Percentiles rank a stretch among this genome's conserved stretches.
These are phyloP conservation scores for Pyrrhia umbra DNA, from an alignment of 2,888 invertebrate species.

Conservation along the genomic window DNA sequence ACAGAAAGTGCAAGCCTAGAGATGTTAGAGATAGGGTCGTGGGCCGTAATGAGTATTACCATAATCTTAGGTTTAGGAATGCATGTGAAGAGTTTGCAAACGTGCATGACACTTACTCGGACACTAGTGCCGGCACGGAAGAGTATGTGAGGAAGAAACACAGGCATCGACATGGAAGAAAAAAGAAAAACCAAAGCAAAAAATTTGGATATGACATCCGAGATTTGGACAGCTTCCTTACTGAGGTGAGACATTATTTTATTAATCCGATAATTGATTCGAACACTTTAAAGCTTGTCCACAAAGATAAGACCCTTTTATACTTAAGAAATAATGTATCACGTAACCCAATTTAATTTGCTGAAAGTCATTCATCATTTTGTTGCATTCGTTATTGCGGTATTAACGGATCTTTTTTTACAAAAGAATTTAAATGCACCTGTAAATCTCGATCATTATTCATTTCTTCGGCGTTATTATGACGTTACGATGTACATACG, in stretches of 20 bases:
- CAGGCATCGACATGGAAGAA: slow-evolving; percentile 85
- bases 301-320: slow-evolving; percentile 27
- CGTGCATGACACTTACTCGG: slow-evolving; percentile 77
- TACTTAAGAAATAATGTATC: slow-evolving; percentile 42
- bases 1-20: slow-evolving; percentile 75
- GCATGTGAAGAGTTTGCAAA: slow-evolving; percentile 84
- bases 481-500: slow-evolving; percentile 70
- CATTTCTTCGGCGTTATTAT: slow-evolving; percentile 75
- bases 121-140: slow-evolving; percentile 82
- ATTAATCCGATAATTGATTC: slow-evolving; percentile 29
- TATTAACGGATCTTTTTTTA: slow-evolving; percentile 67
- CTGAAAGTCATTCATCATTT: slow-evolving; percentile 72
- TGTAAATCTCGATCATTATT: slow-evolving; percentile 76
- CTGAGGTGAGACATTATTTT: slow-evolving; percentile 90
- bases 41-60: slow-evolving; percentile 86
- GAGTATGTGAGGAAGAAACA: slow-evolving; percentile 84
- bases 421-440: slow-evolving; percentile 76
- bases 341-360: slow-evolving; percentile 64
- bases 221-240: slow-evolving; percentile 94
- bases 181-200: slow-evolving; percentile 76
- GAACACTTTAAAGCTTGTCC: slow-evolving; percentile 24
- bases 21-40: slow-evolving; percentile 77
- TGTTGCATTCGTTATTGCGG: slow-evolving; percentile 67
- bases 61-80: slow-evolving; percentile 84
- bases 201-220: slow-evolving; percentile 95